Evolutionary conservation across 1,140 invertebrate species (phyloP), one percentile per base, ranked within the genome.

Genomic region (Psix sp.): DNA sequence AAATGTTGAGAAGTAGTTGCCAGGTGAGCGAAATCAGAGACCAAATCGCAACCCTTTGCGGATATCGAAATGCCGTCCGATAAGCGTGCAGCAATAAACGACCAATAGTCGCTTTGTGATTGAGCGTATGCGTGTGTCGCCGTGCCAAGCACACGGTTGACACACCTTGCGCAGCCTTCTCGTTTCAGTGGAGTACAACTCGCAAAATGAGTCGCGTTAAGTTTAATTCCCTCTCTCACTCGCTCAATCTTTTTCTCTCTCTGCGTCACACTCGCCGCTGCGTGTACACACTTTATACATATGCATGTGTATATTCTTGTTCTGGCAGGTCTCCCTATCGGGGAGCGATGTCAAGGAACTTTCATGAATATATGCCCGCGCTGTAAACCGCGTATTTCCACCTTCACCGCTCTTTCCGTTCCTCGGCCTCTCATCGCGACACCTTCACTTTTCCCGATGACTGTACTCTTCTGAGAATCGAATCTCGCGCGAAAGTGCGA

Each of bases 381-480:
- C 31, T 29, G 70, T 65, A 78, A 77, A 67, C 46, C 51, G 63
- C 54, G 17, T 71, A 72, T 74, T 73, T 79, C 67, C 73, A 76
- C 66, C 60, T 72, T 59, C 42, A 17, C 26, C 39, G n/a, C 31
- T 48, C 16, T 60, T 48, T 40, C 45, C 56, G 29, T 60, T 24
- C 56, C 42, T 24, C 48, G 9, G 59, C 43, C 31, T 48, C 52
- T 62, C 59, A 70, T 52, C 74, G 33, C 62, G 45, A 49, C 51
- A 65, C 62, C 74, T 73, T 76, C 78, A 81, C 80, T 85, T 84
- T 81, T 83, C 74, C 56, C 71, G 18, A 74, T 66, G 84, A 85
- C 83, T 86, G 84, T 85, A 86, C 83, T 57, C 67, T 84, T 86
- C 85, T 85, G 40, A 78, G 85, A 86, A 85, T 77, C 65, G 54